Conservation (phyloP, 2,888 invertebrate species). For the Crematogaster levior region DNA sequence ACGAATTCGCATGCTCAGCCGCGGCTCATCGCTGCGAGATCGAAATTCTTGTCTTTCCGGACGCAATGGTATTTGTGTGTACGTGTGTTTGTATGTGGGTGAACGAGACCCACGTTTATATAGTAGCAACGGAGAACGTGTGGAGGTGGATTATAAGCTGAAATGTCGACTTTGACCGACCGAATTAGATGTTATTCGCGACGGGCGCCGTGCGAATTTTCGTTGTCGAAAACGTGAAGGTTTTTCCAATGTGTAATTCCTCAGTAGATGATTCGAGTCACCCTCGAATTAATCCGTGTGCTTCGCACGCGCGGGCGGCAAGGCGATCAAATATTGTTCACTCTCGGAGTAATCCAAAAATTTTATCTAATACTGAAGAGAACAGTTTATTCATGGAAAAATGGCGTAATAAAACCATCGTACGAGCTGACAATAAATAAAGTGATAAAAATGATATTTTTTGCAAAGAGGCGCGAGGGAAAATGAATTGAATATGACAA, state of each 20-base stretch:
- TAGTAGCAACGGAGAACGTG: too few species aligned
- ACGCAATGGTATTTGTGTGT: slow-evolving; percentile 1
- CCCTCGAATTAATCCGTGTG: not conserved
- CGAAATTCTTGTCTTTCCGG: slow-evolving; percentile 57
- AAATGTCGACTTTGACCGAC: slow-evolving; percentile 42
- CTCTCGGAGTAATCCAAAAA: not conserved
- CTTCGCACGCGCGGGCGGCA: too few species aligned
- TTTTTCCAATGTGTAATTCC: slow-evolving; percentile 22
- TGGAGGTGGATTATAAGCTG: slow-evolving; percentile 17
- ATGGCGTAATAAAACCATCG: not conserved
- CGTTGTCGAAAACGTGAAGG: slow-evolving; percentile 8
- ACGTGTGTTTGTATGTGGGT: not conserved
- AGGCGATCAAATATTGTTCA: not conserved
- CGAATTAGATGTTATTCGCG: slow-evolving; percentile 44
- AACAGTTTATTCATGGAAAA: not conserved
- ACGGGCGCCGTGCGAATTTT: slow-evolving; percentile 33
- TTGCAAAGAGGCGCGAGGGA: not conserved
- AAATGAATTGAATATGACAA: not conserved
- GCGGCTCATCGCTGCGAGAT: slow-evolving; percentile 52
- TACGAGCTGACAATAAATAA: not conserved
- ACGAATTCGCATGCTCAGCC: slow-evolving; percentile 60
- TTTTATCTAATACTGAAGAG: not conserved
- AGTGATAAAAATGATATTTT: not conserved
- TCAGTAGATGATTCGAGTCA: not conserved
- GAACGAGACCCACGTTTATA: not conserved